Conservation (phyloP, 2,888 invertebrate genomes). For the Philereme transversata region DNA sequence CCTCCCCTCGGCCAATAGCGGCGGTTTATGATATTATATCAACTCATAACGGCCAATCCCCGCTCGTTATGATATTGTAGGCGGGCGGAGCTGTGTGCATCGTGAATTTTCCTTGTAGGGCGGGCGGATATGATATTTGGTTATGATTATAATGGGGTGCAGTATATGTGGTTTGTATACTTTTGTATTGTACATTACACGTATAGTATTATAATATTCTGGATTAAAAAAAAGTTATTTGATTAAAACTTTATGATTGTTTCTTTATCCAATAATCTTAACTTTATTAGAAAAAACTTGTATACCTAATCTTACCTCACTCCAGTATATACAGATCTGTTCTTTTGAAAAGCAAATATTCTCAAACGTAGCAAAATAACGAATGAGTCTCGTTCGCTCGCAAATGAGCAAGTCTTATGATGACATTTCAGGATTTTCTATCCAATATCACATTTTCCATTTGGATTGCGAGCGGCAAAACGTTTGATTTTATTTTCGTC, state of each 20-base stretch:
- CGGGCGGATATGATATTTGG: conserved; percentile 79
- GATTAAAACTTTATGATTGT: too few relatives aligned
- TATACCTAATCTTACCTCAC: too few relatives aligned
- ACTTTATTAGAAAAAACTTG: too few relatives aligned
- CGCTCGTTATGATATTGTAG: conserved; percentile 82
- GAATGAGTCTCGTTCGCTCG: conserved; percentile 34
- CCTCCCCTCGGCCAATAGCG: conserved; percentile 80
- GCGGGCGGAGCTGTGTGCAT: conserved; percentile 69
- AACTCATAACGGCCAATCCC: conserved; percentile 81
- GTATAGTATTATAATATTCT: too few relatives aligned
- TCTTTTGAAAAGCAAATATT: conserved; percentile 10
- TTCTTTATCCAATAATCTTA: too few relatives aligned
- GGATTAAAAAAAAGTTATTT: too few relatives aligned
- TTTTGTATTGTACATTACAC: conserved; percentile 41
- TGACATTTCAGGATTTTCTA: conserved; percentile 58
- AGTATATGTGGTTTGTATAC: conserved; percentile 39
- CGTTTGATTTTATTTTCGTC: conserved; percentile 75
- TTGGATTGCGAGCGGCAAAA: conserved; percentile 58
- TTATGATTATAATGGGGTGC: conserved; percentile 78
- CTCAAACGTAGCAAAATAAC: conserved; percentile 30
- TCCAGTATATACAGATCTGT: too few relatives aligned
- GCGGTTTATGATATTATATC: conserved; percentile 86
- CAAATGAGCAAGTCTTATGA: conserved; percentile 56
- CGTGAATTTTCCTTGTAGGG: conserved; percentile 71
- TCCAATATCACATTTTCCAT: conserved; percentile 70